Conservation (phyloP, 2,888 invertebrate genomes). For the Calliscelio sp. region DNA sequence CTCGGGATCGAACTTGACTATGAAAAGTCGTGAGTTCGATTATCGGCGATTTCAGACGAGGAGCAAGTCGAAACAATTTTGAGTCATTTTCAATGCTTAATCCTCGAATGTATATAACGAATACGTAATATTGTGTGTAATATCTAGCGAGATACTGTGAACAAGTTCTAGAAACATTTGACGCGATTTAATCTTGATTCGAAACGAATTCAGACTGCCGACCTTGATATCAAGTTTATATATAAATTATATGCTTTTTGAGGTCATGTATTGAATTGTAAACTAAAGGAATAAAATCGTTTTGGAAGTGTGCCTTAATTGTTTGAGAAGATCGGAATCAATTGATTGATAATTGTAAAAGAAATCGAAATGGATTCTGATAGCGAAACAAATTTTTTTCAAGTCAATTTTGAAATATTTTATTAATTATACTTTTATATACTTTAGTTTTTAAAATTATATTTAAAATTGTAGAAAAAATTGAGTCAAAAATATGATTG, state of each 20-base stretch:
- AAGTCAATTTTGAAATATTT: too few relatives aligned
- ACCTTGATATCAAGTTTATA: slow-evolving; percentile 64
- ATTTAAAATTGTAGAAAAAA: too few relatives aligned
- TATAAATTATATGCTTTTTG: slow-evolving; percentile 49
- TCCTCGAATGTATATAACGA: too few relatives aligned
- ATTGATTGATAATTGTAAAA: too few relatives aligned
- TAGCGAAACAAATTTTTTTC: too few relatives aligned
- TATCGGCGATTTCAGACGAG: background rate
- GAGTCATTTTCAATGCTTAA: too few relatives aligned
- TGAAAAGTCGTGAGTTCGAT: background rate
- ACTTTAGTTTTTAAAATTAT: too few relatives aligned
- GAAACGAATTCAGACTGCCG: slow-evolving; percentile 48
- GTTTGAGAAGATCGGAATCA: too few relatives aligned
- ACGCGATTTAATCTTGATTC: slow-evolving; percentile 47
- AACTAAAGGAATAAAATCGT: slow-evolving; percentile 4
- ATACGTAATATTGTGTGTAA: slow-evolving; percentile 17
- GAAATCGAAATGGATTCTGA: too few relatives aligned
- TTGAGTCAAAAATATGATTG: too few relatives aligned
- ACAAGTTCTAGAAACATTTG: slow-evolving; percentile 39
- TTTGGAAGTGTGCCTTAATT: slow-evolving; percentile 1
- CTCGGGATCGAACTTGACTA: slow-evolving; percentile 59
- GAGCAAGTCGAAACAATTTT: too few relatives aligned
- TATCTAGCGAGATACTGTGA: slow-evolving; percentile 16
- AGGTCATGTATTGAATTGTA: slow-evolving; percentile 37
- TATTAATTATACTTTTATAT: too few relatives aligned